Base-by-base conservation (phyloP, 1,140 invertebrate genomes). In the Heliconius hermathena region DNA sequence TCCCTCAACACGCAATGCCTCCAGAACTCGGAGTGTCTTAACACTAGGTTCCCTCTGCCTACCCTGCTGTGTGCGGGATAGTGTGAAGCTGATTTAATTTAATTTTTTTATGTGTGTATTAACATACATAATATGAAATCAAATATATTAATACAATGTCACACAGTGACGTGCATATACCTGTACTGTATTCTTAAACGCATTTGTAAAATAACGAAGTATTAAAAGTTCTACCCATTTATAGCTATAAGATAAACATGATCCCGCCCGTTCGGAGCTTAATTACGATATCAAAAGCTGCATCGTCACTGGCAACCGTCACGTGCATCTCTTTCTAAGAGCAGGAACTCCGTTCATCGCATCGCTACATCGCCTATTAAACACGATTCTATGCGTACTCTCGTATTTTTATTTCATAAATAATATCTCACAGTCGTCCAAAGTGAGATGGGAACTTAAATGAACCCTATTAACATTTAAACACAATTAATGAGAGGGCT, bases 281-380 rank as follows among this genome's bases (percentile, higher is more conserved):
- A 93, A 94, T 93, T 91, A 94, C 90, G 91, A 93, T 93, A 93
- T 94, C 93, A 93, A 91, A 93, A 90, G 87, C 86, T 88, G 87
- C 85, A 85, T 83, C 85, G 86, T 89, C 86, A 88, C 81, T 60
- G 81, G 77, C 80, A 76, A 87, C 79, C 74, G 83, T 83, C 86
- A 79, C 84, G 81, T 85, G 86, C 85, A 84, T 90, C 85, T 87
- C 81, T 90, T 86, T 89, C 87, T 80, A 82, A 86, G 84, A 85
- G 82, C 87, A 87, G 83, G 87, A 83, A 76, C 80, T 75, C 70
- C 0, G 75, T 71, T n/a, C 76, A 86, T 79, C 87, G 87, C 88
- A 93, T 88, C 89, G 86, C 87, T 83, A 85, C 83, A 85, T 82
- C 85, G 86, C 80, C 90, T 86, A 94, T 94, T 94, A 94, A 89